phyloP scores from a whole-genome alignment of 2,888 invertebrate genomes.

The Drosophila heteroneura region DNA sequence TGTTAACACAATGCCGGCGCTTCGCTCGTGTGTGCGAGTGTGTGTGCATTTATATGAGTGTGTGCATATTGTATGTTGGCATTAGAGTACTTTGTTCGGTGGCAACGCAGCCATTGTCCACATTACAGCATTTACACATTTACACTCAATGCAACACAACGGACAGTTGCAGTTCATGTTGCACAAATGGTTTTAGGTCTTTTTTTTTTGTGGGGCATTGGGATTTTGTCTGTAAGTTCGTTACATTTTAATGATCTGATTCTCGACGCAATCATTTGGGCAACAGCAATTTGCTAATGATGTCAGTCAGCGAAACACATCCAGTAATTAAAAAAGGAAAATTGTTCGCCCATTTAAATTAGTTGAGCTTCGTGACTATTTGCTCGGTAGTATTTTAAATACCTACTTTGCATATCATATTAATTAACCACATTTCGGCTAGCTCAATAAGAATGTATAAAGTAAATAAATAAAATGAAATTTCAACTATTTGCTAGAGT shows the following conservation, averaged over 20 bases:
- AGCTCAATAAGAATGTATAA: background rate
- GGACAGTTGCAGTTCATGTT: constrained; percentile 15
- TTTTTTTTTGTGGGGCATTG: background rate
- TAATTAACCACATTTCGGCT: background rate
- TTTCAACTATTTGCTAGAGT: background rate
- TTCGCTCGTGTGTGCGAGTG: background rate
- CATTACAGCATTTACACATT: constrained; percentile 16
- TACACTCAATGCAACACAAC: constrained; percentile 5
- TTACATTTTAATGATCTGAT: constrained; percentile 29
- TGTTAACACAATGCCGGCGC: constrained; percentile 64
- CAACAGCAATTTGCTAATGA: background rate
- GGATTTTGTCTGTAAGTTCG: background rate
- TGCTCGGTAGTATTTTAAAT: background rate
- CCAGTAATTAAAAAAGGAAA: background rate
- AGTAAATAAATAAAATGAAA: background rate
- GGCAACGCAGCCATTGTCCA: constrained; percentile 20
- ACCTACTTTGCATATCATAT: background rate
- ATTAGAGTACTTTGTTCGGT: constrained; percentile 31
- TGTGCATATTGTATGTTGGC: constrained; percentile 25
- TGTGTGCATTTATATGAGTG: constrained; percentile 20
- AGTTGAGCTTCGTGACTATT: background rate
- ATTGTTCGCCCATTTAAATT: background rate
- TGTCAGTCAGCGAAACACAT: constrained; percentile 6
- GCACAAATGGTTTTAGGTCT: constrained; percentile 6
- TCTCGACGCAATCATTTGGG: constrained; percentile 10